These are phyloP conservation scores for Melanotaenia nigrans DNA, from an alignment of 2,797 vertebrate genomes.

Conservation along the genomic window DNA sequence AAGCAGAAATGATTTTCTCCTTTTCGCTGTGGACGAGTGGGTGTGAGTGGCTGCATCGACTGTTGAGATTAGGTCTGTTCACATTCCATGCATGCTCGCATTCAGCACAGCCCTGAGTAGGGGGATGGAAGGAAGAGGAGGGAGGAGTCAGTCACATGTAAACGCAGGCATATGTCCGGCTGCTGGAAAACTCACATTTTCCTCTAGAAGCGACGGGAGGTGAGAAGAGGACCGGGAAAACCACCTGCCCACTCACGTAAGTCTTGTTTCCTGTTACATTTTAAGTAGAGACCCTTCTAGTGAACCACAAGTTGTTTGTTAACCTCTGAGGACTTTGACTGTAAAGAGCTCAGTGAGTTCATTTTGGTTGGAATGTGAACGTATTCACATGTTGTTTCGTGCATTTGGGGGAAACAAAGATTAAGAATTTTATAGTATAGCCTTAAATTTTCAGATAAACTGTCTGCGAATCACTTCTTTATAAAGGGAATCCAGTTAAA, in stretches of 20 bases:
- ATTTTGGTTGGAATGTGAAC: not conserved
- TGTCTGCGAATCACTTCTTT: too few species aligned
- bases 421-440: not conserved
- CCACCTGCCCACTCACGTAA: slow-evolving; percentile 51
- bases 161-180: slow-evolving; percentile 35
- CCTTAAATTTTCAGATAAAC: too few species aligned
- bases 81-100: slow-evolving; percentile 53
- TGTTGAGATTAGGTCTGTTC: slow-evolving; percentile 7
- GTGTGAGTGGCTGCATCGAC: not conserved
- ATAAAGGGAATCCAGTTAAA: too few species aligned
- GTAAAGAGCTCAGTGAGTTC: not conserved
- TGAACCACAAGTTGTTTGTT: not conserved
- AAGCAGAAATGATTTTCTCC: not conserved
- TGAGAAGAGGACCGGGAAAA: slow-evolving; percentile 43
- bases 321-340: slow-evolving; percentile 19
- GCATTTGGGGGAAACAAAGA: not conserved
- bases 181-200: slow-evolving; percentile 37
- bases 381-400: not conserved
- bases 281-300: not conserved
- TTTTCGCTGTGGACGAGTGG: slow-evolving; percentile 1
- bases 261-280: slow-evolving; percentile 32
- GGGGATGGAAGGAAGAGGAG: slow-evolving; percentile 43
- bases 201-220: slow-evolving; percentile 31
- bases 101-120: slow-evolving; percentile 19
- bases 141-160: slow-evolving; percentile 62